phyloP scores from a whole-genome alignment of 1,140 invertebrate species.

The Bradysia coprophila region DNA sequence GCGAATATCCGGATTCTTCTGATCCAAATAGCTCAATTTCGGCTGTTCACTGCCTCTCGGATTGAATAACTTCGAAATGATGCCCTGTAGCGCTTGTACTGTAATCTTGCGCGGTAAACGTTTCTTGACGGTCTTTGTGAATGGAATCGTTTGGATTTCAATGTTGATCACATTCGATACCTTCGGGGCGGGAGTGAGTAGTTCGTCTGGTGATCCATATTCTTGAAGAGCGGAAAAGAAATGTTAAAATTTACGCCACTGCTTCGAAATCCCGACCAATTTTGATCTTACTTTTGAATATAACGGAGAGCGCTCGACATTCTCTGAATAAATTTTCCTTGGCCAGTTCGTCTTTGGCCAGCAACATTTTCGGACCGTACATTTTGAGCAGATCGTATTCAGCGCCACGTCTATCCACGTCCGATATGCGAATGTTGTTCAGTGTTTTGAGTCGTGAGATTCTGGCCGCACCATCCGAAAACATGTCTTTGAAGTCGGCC shows the following conservation, averaged over 20 bases:
- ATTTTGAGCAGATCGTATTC: slow-evolving; percentile 78
- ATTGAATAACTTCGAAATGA: slow-evolving; percentile 18
- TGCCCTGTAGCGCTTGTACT: slow-evolving; percentile 49
- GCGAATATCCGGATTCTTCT: slow-evolving; percentile 39
- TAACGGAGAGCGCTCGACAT: slow-evolving; percentile 49
- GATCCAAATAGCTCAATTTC: slow-evolving; percentile 28
- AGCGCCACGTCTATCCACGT: slow-evolving; percentile 55
- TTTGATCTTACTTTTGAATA: slow-evolving; percentile 34
- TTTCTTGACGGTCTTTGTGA: slow-evolving; percentile 37
- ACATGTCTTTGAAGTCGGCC: slow-evolving; percentile 41
- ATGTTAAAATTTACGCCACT: slow-evolving; percentile 9
- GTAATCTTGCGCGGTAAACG: slow-evolving; percentile 59
- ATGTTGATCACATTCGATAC: slow-evolving; percentile 43
- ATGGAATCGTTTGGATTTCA: slow-evolving; percentile 32
- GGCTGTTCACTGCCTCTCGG: slow-evolving; percentile 13
- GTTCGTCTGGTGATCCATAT: slow-evolving; percentile 59
- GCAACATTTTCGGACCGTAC: slow-evolving; percentile 43
- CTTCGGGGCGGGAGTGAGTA: slow-evolving; percentile 36
- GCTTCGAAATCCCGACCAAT: no score
- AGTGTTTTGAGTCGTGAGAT: slow-evolving; percentile 31
- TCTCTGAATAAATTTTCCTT: slow-evolving; percentile 36
- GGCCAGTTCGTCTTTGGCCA: slow-evolving; percentile 15
- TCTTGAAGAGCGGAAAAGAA: slow-evolving; percentile 33
- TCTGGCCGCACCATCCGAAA: slow-evolving; percentile 16
- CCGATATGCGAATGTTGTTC: slow-evolving; percentile 44